Percentiles rank a stretch among this genome's conserved stretches.
phyloP scores from a whole-genome alignment of 1,140 invertebrate species.

The Pentalonia nigronervosa region DNA sequence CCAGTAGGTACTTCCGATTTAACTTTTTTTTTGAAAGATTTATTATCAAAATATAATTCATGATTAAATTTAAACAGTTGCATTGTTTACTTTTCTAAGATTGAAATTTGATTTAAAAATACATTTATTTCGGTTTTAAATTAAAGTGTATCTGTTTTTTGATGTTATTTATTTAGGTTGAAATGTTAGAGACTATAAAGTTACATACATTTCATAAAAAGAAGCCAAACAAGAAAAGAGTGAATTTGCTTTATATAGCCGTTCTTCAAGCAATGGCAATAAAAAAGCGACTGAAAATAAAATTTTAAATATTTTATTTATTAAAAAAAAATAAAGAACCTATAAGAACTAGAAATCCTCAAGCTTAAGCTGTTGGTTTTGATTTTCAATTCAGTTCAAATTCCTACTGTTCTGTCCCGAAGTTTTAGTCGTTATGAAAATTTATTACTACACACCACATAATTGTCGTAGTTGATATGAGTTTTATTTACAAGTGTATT shows the following conservation, averaged over 20 bases:
- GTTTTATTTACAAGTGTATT: not conserved
- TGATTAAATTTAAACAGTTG: not conserved
- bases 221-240: not conserved
- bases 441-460: not conserved
- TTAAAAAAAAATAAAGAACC: not conserved
- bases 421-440: not conserved
- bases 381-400: not conserved
- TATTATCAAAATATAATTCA: too few species aligned
- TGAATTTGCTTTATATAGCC: too few species aligned
- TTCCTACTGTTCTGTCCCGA: not conserved
- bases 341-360: not conserved
- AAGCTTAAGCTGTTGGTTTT: not conserved
- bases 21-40: not conserved
- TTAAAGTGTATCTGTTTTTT: not conserved
- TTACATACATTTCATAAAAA: not conserved
- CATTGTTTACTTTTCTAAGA: not conserved
- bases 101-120: not conserved
- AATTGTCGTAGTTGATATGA: not conserved
- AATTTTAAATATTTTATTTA: not conserved
- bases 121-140: not conserved
- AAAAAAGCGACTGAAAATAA: not conserved
- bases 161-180: not conserved
- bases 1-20: not conserved
- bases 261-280: too few species aligned
- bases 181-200: not conserved